Evolutionary conservation across 2,888 invertebrate genomes (phyloP), one percentile per base, ranked within the genome.

Genomic region (Orthosia cruda): DNA sequence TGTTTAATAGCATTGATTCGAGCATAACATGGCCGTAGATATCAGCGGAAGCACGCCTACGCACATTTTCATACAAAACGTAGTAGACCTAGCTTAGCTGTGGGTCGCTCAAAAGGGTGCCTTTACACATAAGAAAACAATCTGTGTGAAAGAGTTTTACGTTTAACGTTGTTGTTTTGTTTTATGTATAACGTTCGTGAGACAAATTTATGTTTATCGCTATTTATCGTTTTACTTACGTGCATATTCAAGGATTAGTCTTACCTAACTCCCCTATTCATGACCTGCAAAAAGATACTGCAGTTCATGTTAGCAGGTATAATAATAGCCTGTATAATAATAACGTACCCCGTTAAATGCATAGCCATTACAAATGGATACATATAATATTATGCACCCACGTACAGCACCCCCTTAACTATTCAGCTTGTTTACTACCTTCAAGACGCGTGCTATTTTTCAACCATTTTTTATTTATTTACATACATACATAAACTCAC

Each of bases 101-200:
- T n/a, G 11, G n/a, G 52, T 52, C 52, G 2, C n/a, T n/a, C 11
- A 2, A n/a, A 18, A 50, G 16, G 50, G 5, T 50, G 18, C 4
- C 18, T 50, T 20, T 20, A 2, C n/a, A 45, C 23, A n/a, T 40
- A 13, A 45, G 52, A 52, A 67, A 70, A 26, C 13, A 45, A 23
- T 32, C 32, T 32, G 32, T 32, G 23, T 23, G 40, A 7, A 65
- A 66, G 18, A 20, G 9, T 23, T 50, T 16, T 54, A 18, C 5
- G 5, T 5, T 20, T 47, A 71, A 70, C 18, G 49, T 40, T 49
- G 16, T 70, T 32, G 18, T 20, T 55, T 20, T 2, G 45, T 47
- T 70, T 20, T 47, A 70, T 32, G 20, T 32, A 13, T 47, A 23
- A 32, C 45, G 55, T 71, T 71, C 18, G 32, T 57, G 55, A 55